These are phyloP conservation scores for Pammene aurita DNA, from an alignment of 2,888 invertebrate species.

Conservation along the genomic window DNA sequence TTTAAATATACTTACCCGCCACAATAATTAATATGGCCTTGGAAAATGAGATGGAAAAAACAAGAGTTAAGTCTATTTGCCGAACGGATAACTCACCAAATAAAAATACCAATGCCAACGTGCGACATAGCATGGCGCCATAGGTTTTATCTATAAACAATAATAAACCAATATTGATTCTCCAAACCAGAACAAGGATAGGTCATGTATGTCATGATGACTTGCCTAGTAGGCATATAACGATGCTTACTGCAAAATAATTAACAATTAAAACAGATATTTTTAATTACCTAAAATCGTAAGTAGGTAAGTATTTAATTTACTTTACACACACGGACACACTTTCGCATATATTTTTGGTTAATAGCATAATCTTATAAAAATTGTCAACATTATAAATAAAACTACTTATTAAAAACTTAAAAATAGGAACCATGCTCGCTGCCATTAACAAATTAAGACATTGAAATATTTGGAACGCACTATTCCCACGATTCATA, in stretches of 20 bases:
- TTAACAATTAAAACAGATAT: too few relatives aligned
- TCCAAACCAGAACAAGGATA: slow-evolving; percentile 27
- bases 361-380: too few relatives aligned
- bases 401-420: too few relatives aligned
- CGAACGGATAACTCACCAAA: slow-evolving; percentile 31
- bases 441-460: slow-evolving; percentile 20
- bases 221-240: background rate
- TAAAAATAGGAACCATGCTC: slow-evolving; percentile 2
- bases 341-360: too few relatives aligned
- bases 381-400: too few relatives aligned
- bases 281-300: too few relatives aligned
- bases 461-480: slow-evolving; percentile 34
- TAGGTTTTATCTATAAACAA: slow-evolving; percentile 36
- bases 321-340: too few relatives aligned
- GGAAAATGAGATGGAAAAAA: slow-evolving; percentile 7
- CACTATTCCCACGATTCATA: slow-evolving; percentile 68
- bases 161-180: slow-evolving; percentile 30
- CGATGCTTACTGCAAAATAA: too few relatives aligned
- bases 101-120: slow-evolving; percentile 26
- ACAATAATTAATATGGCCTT: slow-evolving; percentile 6
- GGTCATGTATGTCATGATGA: background rate
- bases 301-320: too few relatives aligned
- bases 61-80: slow-evolving; percentile 19
- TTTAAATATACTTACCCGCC: slow-evolving; percentile 1
- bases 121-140: slow-evolving; percentile 27